A percentile compares a stretch with the other conserved stretches of the same genome.
Conservation (phyloP, 1,140 invertebrate species). For the Acyrthosiphon pisum region DNA sequence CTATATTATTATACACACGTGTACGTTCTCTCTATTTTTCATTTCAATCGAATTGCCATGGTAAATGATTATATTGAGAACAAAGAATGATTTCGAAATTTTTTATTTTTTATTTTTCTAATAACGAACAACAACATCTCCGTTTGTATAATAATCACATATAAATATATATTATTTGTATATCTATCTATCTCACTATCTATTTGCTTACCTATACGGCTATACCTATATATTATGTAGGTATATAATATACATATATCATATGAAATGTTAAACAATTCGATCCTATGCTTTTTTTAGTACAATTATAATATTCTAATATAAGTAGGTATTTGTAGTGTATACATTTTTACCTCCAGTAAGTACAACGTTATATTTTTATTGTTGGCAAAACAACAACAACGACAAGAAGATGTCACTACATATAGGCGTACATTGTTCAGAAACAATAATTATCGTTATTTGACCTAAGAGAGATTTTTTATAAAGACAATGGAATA, state of each 20-base stretch:
- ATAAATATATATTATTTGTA: background rate
- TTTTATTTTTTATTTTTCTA: background rate
- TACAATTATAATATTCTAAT: background rate
- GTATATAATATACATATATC: background rate
- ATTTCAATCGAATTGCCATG: background rate
- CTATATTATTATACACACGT: background rate
- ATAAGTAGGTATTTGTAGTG: background rate
- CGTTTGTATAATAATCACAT: background rate
- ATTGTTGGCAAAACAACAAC: background rate
- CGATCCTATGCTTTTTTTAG: background rate
- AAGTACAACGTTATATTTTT: background rate
- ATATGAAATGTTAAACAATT: background rate
- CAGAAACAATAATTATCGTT: background rate
- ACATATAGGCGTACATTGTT: background rate
- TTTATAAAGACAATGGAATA: background rate
- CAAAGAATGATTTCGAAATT: conserved; percentile 1
- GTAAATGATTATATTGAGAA: conserved; percentile 11
- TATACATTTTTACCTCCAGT: background rate
- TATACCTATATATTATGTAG: background rate
- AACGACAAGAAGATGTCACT: background rate
- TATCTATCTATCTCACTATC: background rate
- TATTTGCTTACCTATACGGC: background rate
- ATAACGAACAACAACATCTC: background rate
- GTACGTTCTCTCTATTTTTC: background rate
- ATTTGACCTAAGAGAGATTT: background rate